Percentiles rank a stretch among this genome's conserved stretches.
Evolutionary conservation across 2,113 vertebrate genomes (phyloP).

Genomic region (Melanotaenia duboulayi): DNA sequence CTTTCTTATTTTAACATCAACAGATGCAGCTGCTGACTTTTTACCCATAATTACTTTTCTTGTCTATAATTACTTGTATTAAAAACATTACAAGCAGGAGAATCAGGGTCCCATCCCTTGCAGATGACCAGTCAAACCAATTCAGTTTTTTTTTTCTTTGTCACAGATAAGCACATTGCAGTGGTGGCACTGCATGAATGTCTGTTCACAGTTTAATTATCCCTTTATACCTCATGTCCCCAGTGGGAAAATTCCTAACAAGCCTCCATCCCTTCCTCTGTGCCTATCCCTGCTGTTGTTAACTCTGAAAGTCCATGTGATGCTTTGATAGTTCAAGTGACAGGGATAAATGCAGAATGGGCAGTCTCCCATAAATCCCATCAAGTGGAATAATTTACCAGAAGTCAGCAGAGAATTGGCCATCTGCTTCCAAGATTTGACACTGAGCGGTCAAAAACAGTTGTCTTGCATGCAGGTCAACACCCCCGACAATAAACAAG

Average conservation of each 20-base stretch:
- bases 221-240: slow-evolving; percentile 7
- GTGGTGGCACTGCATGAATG: neutral
- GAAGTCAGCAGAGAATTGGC: slow-evolving; percentile 47
- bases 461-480: slow-evolving; percentile 20
- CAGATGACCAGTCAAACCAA: neutral
- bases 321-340: slow-evolving; percentile 56
- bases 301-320: slow-evolving; percentile 32
- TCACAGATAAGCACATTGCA: neutral
- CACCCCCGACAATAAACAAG: slow-evolving; percentile 11
- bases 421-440: slow-evolving; percentile 53
- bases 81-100: slow-evolving; percentile 7
- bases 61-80: slow-evolving; percentile 19
- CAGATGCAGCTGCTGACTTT: slow-evolving; percentile 19
- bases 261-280: slow-evolving; percentile 6
- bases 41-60: slow-evolving; percentile 18
- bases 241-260: slow-evolving; percentile 7
- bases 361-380: slow-evolving; percentile 62
- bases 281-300: slow-evolving; percentile 39
- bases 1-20: no score
- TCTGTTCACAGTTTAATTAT: slow-evolving; percentile 6
- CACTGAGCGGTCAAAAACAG: slow-evolving; percentile 37
- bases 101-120: slow-evolving; percentile 1
- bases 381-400: slow-evolving; percentile 61
- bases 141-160: slow-evolving; percentile 1
- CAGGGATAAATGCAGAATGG: slow-evolving; percentile 54